Evolutionary conservation across 2,113 vertebrate genomes (phyloP).

Genomic region (Haemorhous mexicanus): DNA sequence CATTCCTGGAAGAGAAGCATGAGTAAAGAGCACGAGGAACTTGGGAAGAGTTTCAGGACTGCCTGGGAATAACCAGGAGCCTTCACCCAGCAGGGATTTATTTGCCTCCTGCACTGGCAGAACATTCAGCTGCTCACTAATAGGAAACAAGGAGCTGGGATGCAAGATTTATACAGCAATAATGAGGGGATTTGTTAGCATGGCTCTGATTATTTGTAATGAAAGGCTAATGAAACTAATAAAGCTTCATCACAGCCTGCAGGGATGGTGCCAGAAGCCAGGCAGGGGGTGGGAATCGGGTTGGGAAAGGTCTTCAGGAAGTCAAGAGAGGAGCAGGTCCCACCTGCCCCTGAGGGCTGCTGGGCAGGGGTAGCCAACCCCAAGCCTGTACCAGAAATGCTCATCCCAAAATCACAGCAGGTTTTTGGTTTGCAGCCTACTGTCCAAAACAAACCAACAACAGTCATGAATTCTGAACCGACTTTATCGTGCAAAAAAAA

Average conservation of each 20-base stretch:
- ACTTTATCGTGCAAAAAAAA: not conserved
- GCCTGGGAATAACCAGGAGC: not conserved
- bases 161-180: constrained; percentile 22
- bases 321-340: not conserved
- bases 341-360: not conserved
- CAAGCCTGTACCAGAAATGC: not conserved
- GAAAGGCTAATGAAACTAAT: constrained; percentile 56
- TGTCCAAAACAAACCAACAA: not conserved
- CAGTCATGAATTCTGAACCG: rapidly evolving
- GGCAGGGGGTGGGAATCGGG: not conserved
- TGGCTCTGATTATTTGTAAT: constrained; percentile 34
- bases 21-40: not conserved
- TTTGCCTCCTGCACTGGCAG: not conserved
- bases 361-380: not conserved
- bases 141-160: not conserved
- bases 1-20: not conserved
- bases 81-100: not conserved
- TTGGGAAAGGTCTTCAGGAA: not conserved
- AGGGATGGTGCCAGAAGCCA: not conserved
- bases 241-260: constrained; percentile 36
- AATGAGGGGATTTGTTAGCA: constrained; percentile 15
- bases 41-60: not conserved
- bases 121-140: not conserved
- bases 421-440: not conserved
- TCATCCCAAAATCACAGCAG: not conserved